phyloP scores from a whole-genome alignment of 2,113 vertebrate genomes.

The Oncorhynchus tshawytscha region DNA sequence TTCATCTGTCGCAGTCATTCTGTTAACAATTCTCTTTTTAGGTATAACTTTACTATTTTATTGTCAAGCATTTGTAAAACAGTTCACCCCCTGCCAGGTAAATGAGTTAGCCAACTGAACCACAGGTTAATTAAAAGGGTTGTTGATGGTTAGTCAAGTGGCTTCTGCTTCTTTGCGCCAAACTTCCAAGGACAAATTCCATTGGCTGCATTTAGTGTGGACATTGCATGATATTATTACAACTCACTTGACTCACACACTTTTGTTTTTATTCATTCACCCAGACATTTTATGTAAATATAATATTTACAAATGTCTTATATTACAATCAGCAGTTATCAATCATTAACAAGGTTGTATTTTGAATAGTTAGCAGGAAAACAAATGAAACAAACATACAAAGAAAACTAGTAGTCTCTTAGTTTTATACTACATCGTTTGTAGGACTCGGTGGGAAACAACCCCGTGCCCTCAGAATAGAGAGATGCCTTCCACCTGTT shows the following conservation, averaged over 20 bases:
- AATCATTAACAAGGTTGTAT: background rate
- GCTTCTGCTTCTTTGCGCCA: too few species aligned
- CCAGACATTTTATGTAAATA: background rate
- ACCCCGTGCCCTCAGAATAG: background rate
- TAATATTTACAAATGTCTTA: background rate
- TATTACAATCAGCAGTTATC: background rate
- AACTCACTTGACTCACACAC: too few species aligned
- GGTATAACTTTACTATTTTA: too few species aligned
- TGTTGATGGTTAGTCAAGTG: too few species aligned
- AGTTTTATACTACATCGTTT: background rate
- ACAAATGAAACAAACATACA: background rate
- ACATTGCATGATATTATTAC: too few species aligned
- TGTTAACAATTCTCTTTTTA: background rate
- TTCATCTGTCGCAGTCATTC: constrained; percentile 78
- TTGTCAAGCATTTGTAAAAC: too few species aligned
- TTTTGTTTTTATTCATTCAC: background rate
- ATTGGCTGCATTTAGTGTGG: too few species aligned
- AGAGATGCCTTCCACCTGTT: constrained; percentile 7
- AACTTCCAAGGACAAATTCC: too few species aligned
- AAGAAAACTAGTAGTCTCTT: background rate
- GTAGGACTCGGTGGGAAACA: background rate
- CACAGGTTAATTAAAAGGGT: too few species aligned
- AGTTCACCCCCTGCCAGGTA: too few species aligned
- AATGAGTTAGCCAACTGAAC: too few species aligned
- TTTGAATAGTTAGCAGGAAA: background rate